Conservation (phyloP, 2,888 invertebrate species). For the Eupithecia tripunctaria region DNA sequence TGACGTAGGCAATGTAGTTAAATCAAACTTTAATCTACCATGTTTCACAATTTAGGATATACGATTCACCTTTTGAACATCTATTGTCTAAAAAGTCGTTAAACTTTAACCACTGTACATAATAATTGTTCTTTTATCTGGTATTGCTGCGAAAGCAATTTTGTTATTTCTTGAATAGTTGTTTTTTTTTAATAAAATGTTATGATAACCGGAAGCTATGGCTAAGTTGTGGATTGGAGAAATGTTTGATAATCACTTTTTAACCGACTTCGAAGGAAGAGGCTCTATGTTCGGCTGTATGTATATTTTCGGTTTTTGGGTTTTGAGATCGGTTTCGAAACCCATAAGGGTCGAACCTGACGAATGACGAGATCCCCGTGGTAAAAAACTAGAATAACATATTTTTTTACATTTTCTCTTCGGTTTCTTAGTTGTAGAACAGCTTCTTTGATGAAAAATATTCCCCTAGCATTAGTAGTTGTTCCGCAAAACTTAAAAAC, state of each 20-base stretch:
- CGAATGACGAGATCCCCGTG: too few species aligned
- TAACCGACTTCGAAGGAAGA: too few species aligned
- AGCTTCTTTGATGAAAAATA: too few species aligned
- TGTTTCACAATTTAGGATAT: slow-evolving; percentile 65
- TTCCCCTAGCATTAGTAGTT: too few species aligned
- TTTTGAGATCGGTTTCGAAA: too few species aligned
- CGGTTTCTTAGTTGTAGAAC: too few species aligned
- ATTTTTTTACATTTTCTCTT: too few species aligned
- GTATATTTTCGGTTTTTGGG: too few species aligned
- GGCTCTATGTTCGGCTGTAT: too few species aligned
- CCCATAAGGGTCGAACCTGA: too few species aligned
- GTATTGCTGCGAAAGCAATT: neutral
- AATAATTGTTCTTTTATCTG: neutral
- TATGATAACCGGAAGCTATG: neutral
- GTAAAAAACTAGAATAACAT: too few species aligned
- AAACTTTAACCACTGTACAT: neutral
- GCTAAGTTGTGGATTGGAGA: neutral
- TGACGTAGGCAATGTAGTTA: slow-evolving; percentile 50
- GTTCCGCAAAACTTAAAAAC: too few species aligned
- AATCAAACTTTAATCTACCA: slow-evolving; percentile 42
- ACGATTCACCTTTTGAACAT: neutral
- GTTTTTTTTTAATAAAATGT: neutral
- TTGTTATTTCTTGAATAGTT: neutral
- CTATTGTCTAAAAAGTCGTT: neutral
- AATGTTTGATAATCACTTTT: neutral